Evolutionary conservation across 2,113 vertebrate species (phyloP).

Genomic region (Etheostoma spectabile): DNA sequence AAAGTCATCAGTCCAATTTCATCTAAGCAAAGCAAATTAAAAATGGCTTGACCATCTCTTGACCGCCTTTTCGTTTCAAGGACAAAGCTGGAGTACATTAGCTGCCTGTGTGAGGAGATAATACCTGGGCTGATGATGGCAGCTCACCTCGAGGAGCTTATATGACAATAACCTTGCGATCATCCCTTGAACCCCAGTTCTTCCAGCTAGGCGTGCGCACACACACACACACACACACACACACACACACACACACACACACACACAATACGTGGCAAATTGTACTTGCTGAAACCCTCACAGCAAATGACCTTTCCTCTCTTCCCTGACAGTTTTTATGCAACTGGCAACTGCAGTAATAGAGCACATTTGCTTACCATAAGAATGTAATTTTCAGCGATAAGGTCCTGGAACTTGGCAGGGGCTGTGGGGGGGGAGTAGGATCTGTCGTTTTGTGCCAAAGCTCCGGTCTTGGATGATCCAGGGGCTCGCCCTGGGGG

Average conservation of each 20-base stretch:
- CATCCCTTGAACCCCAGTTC: conserved; percentile 65
- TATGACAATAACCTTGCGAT: conserved; percentile 69
- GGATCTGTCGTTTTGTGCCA: conserved; percentile 80
- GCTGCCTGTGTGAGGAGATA: conserved; percentile 69
- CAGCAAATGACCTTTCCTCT: conserved; percentile 73
- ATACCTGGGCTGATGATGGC: conserved; percentile 71
- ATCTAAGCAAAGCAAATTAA: conserved; percentile 24
- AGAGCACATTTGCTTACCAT: conserved; percentile 84
- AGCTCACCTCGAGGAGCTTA: conserved; percentile 72
- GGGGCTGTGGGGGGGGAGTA: conserved; percentile 39
- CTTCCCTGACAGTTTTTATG: conserved; percentile 74
- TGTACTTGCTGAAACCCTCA: conserved; percentile 64
- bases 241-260: conserved; percentile 12
- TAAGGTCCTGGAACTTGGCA: conserved; percentile 84
- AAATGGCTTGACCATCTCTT: conserved; percentile 41
- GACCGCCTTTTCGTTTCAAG: conserved; percentile 48
- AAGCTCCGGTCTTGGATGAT: conserved; percentile 81
- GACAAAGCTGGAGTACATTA: conserved; percentile 66
- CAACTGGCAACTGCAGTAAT: conserved; percentile 77
- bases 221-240: conserved; percentile 11
- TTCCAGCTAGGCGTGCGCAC: conserved; percentile 11
- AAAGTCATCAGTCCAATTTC: conserved; percentile 27
- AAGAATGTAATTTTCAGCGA: conserved; percentile 85
- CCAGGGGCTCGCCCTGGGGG: conserved; percentile 81
- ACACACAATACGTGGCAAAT: conserved; percentile 33